A percentile compares a stretch with the other conserved stretches of the same genome.
Conservation (phyloP, 2,797 vertebrate genomes). For the Fundulus diaphanus region DNA sequence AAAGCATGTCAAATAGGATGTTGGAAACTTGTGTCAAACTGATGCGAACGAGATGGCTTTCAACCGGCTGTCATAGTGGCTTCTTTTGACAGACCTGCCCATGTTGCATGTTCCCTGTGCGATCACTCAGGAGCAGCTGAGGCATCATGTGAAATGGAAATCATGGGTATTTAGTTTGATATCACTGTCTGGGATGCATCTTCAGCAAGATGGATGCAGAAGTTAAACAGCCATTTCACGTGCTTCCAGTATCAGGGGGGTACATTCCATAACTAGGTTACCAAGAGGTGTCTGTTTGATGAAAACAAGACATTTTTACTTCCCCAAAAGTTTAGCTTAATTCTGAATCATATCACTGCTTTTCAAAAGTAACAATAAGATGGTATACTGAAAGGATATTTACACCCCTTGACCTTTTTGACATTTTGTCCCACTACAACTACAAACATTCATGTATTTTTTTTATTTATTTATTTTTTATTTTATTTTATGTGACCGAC, state of each 20-base stretch:
- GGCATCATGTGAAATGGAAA: slow-evolving; percentile 46
- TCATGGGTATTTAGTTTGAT: slow-evolving; percentile 61
- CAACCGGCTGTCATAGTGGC: slow-evolving; percentile 42
- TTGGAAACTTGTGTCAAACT: slow-evolving; percentile 60
- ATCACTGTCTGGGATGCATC: slow-evolving; percentile 53
- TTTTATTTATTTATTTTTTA: no score
- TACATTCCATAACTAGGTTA: slow-evolving; percentile 64
- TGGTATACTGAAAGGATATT: neutral
- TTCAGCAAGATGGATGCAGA: slow-evolving; percentile 45
- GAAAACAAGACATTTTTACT: slow-evolving; percentile 44
- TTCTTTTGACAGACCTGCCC: slow-evolving; percentile 43
- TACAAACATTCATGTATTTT: neutral
- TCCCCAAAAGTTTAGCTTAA: slow-evolving; percentile 20
- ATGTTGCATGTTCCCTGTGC: slow-evolving; percentile 45
- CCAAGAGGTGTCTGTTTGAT: slow-evolving; percentile 55
- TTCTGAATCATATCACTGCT: slow-evolving; percentile 8
- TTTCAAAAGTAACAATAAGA: neutral
- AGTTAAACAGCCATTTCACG: slow-evolving; percentile 64
- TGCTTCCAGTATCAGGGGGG: slow-evolving; percentile 41
- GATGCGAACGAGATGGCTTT: slow-evolving; percentile 48
- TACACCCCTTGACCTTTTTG: neutral
- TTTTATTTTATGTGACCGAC: neutral
- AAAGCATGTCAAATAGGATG: slow-evolving; percentile 59
- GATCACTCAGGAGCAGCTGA: slow-evolving; percentile 45
- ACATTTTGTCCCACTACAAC: neutral